A percentile compares a stretch with the other conserved stretches of the same genome.
phyloP scores from a whole-genome alignment of 2,797 vertebrate species.

The Scolopax bukidnonensis region DNA sequence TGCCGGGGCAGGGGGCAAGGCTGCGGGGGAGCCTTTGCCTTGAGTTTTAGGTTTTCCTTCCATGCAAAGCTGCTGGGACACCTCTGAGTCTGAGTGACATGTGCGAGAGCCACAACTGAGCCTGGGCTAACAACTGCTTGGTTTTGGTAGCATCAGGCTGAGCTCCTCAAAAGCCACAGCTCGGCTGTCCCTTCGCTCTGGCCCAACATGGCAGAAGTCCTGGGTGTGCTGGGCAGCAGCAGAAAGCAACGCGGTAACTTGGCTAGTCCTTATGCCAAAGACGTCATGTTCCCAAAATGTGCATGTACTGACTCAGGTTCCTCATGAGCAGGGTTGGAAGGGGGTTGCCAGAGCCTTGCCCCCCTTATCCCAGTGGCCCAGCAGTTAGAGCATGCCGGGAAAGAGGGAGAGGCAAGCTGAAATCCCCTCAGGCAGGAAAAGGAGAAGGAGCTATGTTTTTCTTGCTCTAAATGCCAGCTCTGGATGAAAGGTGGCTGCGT shows the following conservation, averaged over 20 bases:
- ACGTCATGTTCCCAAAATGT: not conserved
- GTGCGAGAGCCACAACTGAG: not conserved
- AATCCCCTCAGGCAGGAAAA: not conserved
- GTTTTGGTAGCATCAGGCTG: not conserved
- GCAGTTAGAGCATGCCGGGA: not conserved
- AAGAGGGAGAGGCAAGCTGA: not conserved
- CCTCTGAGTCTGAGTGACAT: not conserved
- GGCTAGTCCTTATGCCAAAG: not conserved
- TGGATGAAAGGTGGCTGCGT: not conserved
- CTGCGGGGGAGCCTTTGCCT: not conserved
- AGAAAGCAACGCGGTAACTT: not conserved
- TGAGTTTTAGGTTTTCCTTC: not conserved
- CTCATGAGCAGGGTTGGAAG: not conserved
- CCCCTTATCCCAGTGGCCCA: not conserved
- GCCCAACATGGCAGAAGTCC: accelerated
- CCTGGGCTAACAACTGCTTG: not conserved
- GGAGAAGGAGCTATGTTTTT: not conserved
- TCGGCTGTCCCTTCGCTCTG: not conserved
- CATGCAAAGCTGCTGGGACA: not conserved
- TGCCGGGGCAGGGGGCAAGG: not conserved
- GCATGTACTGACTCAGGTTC: not conserved
- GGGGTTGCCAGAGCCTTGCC: not conserved
- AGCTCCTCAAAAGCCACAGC: not conserved
- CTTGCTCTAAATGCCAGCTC: not conserved
- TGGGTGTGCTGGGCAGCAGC: not conserved